A percentile compares a stretch with the other conserved stretches of the same genome.
Evolutionary conservation across 2,888 invertebrate species (phyloP).

Genomic region (Erynnis tages): DNA sequence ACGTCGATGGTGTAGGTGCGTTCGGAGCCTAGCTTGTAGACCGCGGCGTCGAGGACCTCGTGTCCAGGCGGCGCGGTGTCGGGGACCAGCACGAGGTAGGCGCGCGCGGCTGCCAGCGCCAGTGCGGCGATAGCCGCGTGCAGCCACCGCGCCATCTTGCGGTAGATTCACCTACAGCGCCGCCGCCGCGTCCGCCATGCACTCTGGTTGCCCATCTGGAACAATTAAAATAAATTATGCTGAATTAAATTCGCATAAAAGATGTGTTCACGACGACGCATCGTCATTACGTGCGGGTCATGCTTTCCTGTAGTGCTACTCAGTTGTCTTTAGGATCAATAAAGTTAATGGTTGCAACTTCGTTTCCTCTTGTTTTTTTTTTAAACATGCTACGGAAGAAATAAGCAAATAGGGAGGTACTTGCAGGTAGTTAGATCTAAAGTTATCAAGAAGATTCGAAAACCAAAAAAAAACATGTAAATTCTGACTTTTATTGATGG

Average conservation of each 20-base stretch:
- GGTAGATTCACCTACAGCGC: conserved; percentile 67
- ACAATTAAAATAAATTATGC: conserved; percentile 36
- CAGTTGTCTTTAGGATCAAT: too few species aligned
- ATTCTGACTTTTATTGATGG: too few species aligned
- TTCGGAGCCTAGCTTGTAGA: conserved; percentile 89
- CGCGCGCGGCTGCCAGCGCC: conserved; percentile 55
- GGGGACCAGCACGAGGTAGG: conserved; percentile 82
- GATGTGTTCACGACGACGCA: too few species aligned
- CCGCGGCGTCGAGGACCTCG: conserved; percentile 89
- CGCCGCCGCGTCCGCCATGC: conserved; percentile 62
- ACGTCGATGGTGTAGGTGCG: conserved; percentile 89
- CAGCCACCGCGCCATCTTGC: conserved; percentile 54
- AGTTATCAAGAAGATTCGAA: too few species aligned
- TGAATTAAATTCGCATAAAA: background rate
- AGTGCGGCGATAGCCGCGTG: conserved; percentile 53
- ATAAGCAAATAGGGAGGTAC: too few species aligned
- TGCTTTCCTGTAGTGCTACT: too few species aligned
- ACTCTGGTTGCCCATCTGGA: conserved; percentile 59
- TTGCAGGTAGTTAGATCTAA: too few species aligned
- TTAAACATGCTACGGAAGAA: too few species aligned
- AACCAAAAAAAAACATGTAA: too few species aligned
- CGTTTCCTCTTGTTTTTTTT: too few species aligned
- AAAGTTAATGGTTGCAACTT: too few species aligned
- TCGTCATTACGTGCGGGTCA: too few species aligned
- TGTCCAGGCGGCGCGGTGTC: conserved; percentile 84